These are phyloP conservation scores for Drosophila trichaetosa DNA, from an alignment of 2,888 invertebrate genomes.

Conservation along the genomic window DNA sequence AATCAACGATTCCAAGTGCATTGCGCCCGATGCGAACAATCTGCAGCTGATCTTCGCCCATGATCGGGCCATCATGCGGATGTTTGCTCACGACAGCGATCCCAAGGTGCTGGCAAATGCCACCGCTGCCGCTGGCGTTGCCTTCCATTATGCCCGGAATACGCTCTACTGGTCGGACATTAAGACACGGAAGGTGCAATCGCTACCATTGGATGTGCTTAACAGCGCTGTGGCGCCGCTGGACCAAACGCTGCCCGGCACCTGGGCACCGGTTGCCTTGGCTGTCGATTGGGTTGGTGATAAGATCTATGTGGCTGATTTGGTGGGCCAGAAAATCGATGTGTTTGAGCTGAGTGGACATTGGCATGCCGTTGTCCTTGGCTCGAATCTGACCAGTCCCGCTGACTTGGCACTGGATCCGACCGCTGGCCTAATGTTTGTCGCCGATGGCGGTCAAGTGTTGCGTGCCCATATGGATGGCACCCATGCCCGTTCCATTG, in stretches of 20 bases:
- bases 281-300: constrained; percentile 99
- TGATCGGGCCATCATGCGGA: constrained; percentile 89
- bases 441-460: constrained; percentile 93
- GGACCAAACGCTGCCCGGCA: constrained; percentile 91
- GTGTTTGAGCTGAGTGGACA: constrained; percentile 95
- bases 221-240: constrained; percentile 85
- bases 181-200: constrained; percentile 92
- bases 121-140: constrained; percentile 93
- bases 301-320: constrained; percentile 97
- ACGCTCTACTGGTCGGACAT: constrained; percentile 95
- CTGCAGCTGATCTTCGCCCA: constrained; percentile 89
- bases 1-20: constrained; percentile 88
- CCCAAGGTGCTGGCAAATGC: constrained; percentile 90
- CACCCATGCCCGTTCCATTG: constrained; percentile 92
- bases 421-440: constrained; percentile 93
- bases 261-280: constrained; percentile 95
- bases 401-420: constrained; percentile 97
- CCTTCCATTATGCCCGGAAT: constrained; percentile 92
- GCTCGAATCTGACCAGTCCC: constrained; percentile 95
- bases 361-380: constrained; percentile 95
- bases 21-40: constrained; percentile 87
- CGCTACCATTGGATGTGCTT: constrained; percentile 85
- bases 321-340: constrained; percentile 96
- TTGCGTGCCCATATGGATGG: constrained; percentile 98
- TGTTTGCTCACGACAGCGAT: constrained; percentile 89